Evolutionary conservation across 2,888 invertebrate genomes (phyloP), one percentile per base, ranked within the genome.

Genomic region (Lissonota sp.): DNA sequence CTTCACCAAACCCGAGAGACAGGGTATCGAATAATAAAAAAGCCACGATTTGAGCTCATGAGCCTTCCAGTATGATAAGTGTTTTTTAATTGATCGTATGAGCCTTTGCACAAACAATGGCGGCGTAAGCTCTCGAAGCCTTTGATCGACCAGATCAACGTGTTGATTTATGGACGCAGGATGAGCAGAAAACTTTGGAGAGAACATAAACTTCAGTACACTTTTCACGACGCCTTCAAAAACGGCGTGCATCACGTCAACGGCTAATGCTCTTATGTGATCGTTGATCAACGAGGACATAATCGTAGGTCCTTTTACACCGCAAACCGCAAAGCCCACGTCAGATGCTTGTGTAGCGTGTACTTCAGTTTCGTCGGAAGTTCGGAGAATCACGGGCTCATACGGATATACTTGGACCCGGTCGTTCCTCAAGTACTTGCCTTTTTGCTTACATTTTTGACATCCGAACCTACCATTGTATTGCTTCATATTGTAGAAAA

Each of bases 181-280:
- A 74, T 82, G 44, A 66, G 58, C 44, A 0, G 64, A 39, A 64
- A 58, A 72, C 14, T 55, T 60, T 39, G 46, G 3, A 26, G 72
- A 37, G 46, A 84, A 83, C 81, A 81, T 82, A 49, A 83, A 60
- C 4, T 62, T 14, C 37, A 81, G 16, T 39, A 79, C 49, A 10
- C 10, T 53, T 70, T 76, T 66, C 10, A 78, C 71, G 40, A 78
- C 60, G 4, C 83, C 80, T 74, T 72, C 77, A 57, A 79, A 78
- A 40, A 80, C 70, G 49, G 78, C 81, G 57, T 84, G 84, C 84
- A 84, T 84, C 3, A 49, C 51, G 64, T 84, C 78, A n/a, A 79
- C 63, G 6, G 75, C 74, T 6, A 72, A 75, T 42, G 74, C 73
- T 16, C n/a, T 62, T 6, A 79, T 63, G 66, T 46, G 75, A 42